Evolutionary conservation across 2,113 vertebrate species (phyloP), one percentile per base, ranked within the genome.

Genomic region (Microtus richardsoni): DNA sequence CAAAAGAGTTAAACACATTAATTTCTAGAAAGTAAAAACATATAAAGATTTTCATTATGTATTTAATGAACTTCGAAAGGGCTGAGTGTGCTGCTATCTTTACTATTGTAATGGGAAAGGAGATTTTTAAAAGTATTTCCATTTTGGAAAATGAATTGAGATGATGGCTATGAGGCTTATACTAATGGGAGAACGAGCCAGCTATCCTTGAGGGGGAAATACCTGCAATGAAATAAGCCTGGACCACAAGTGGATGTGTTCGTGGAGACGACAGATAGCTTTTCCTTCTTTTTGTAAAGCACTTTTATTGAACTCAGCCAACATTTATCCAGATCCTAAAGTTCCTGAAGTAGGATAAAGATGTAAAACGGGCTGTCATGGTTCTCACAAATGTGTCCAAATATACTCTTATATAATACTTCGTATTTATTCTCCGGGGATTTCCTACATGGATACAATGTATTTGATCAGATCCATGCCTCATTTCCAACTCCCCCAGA

Each of bases 31-130:
- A 91, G 52, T 74, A 71, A 95, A 91, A 30, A 44, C 78, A 58
- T 92, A 87, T 17, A 52, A 95, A 90, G 49, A 73, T 77, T 91
- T 95, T 91, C 36, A 82, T 96, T 86, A 87, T 75, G 60, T 44
- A 73, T 41, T 95, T 91, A 85, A 94, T 91, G 77, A 19, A 75
- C 68, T 88, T 91, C 39, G 66, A 84, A 89, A 88, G 39, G 39
- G 64, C 68, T 90, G 52, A 88, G 92, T 92, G 77, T 96, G 52
- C 82, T 93, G 52, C 36, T 68, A 24, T 52, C 60, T 89, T 96
- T 87, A 77, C 26, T 71, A 5, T 52, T 74, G 54, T 73, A 86
- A 91, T 30, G 58, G 93, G 22, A 93, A 96, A 66, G 62, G 79
- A 49, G 41, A 6, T 14, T 64, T 64, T 5, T 33, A 33, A 68